Evolutionary conservation across 2,888 invertebrate genomes (phyloP).

Genomic region (Eristalinus aeneus): DNA sequence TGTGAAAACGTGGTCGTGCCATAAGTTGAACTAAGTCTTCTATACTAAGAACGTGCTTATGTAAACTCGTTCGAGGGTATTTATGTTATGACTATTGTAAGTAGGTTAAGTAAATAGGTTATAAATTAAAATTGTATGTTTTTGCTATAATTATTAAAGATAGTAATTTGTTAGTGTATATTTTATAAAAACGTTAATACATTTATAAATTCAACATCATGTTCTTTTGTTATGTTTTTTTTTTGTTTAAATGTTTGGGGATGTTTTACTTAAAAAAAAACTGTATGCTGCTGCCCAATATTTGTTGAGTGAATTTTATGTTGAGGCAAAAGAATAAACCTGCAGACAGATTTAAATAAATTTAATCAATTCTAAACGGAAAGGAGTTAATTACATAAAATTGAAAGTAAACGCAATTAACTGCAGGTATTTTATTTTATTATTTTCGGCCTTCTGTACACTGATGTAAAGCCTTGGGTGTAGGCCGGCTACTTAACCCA

Average conservation of each 20-base stretch:
- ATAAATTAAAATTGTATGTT: constrained; percentile 15
- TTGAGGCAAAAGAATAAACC: too few species aligned
- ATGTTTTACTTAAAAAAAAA: too few species aligned
- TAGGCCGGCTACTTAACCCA: constrained; percentile 54
- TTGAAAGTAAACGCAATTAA: too few species aligned
- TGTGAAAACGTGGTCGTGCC: constrained; percentile 37
- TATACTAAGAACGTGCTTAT: constrained; percentile 15
- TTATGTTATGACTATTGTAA: constrained; percentile 22
- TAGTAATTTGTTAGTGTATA: constrained; percentile 53
- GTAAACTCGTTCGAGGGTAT: neutral
- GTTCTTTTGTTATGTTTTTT: neutral
- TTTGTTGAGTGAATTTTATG: too few species aligned
- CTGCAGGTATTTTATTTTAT: too few species aligned
- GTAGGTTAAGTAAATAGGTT: constrained; percentile 1
- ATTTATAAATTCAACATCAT: constrained; percentile 33
- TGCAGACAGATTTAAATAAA: too few species aligned
- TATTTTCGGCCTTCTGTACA: too few species aligned
- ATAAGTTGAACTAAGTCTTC: constrained; percentile 62
- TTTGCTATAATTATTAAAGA: constrained; percentile 6
- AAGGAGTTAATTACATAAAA: too few species aligned
- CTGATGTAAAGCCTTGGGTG: constrained; percentile 48
- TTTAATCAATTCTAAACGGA: too few species aligned
- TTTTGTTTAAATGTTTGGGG: too few species aligned
- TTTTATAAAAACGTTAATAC: constrained; percentile 69
- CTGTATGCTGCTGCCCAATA: too few species aligned